Evolutionary conservation across 2,113 vertebrate genomes (phyloP).

Genomic region (Laterallus jamaicensis): DNA sequence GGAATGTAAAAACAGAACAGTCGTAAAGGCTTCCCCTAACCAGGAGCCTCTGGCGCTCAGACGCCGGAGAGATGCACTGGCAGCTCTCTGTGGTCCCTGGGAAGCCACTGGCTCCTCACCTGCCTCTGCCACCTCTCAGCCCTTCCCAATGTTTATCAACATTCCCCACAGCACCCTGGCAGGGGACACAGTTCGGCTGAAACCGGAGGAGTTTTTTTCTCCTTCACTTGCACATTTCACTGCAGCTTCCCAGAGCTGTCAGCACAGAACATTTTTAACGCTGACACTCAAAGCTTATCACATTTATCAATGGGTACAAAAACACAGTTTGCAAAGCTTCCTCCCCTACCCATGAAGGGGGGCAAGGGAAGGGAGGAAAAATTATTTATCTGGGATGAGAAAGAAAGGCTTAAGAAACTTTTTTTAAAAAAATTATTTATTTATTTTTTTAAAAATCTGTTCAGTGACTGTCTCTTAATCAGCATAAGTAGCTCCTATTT

Average conservation of each 20-base stretch:
- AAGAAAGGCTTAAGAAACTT: conserved; percentile 6
- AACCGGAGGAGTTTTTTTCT: background rate
- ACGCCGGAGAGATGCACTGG: conserved; percentile 45
- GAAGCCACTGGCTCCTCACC: conserved; percentile 61
- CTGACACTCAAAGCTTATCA: conserved; percentile 65
- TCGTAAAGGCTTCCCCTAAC: conserved; percentile 7
- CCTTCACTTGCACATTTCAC: conserved; percentile 44
- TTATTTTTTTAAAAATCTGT: background rate
- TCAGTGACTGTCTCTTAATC: conserved; percentile 45
- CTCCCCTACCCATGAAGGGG: background rate
- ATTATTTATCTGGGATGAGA: conserved; percentile 5
- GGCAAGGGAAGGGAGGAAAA: background rate
- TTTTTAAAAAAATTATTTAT: background rate
- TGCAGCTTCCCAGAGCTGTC: conserved; percentile 65
- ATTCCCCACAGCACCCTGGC: conserved; percentile 67
- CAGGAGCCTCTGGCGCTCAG: conserved; percentile 49
- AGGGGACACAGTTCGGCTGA: conserved; percentile 46
- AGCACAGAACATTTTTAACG: conserved; percentile 58
- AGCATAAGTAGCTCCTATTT: conserved; percentile 27
- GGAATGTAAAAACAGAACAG: conserved; percentile 13
- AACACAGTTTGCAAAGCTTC: conserved; percentile 46
- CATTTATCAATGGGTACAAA: conserved; percentile 63
- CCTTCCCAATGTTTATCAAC: conserved; percentile 76
- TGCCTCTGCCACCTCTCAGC: conserved; percentile 68
- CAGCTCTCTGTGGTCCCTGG: conserved; percentile 50